Base-by-base conservation (phyloP, 2,797 vertebrate species). In the Graptemys geographica region DNA sequence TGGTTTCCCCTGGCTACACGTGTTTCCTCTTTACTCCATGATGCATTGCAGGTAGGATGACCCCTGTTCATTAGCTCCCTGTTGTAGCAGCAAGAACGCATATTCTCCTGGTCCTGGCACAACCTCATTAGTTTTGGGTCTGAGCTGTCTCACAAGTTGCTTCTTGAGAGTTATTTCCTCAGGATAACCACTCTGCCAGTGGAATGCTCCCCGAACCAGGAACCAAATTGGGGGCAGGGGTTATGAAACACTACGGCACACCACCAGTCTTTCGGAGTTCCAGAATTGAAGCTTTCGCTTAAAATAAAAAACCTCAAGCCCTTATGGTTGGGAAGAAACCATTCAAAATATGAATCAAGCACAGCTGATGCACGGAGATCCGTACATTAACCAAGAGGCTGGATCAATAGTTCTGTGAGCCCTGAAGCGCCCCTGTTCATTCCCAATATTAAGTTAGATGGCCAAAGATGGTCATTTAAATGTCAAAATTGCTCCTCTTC, bases 281-380 rank as follows among this genome's bases (percentile, higher is more conserved):
- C 23, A 4, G 23, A 12, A 53, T 8, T 18, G 9, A 10, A 28
- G 76, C 81, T 13, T 8, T 59, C 52, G 31, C 59, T 69, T n/a
- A n/a, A 69, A 69, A n/a, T 33, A 33, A 3, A 8, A 7, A 2
- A 5, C 0, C 0, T 0, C 28, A 3, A 47, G 12, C 28, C 15
- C 3, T 9, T 4, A 12, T 0, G 16, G 53, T 28, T 13, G 79
- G 21, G 55, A 44, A 25, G 28, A 1, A 31, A 6, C 6, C 3
- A 31, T 1, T 28, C 69, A 72, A 57, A 83, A 79, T 52, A 80
- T 80, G 33, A 80, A 80, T 23, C 51, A 33, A 53, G 51, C 49
- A 37, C 6, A 80, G 28, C 44, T 49, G 31, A 27, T 15, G 25
- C 11, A 47, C 76, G 12, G 21, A 33, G 51, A 23, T 53, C 21